Percentiles rank a stretch among this genome's conserved stretches.
phyloP scores from a whole-genome alignment of 2,888 invertebrate species.

The Nomada ferruginata region DNA sequence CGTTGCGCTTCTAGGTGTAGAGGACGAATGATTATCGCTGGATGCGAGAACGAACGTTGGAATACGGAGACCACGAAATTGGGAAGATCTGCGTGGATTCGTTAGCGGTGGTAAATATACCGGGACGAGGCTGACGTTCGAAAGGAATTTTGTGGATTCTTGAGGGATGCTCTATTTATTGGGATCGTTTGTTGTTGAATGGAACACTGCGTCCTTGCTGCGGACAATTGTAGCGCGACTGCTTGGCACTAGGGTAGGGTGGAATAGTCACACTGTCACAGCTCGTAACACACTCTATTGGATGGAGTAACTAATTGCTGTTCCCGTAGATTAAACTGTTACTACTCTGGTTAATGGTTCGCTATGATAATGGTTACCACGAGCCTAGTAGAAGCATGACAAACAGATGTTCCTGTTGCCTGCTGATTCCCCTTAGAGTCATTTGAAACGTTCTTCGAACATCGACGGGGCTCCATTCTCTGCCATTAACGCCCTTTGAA shows the following conservation, averaged over 20 bases:
- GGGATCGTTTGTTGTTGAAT: neutral
- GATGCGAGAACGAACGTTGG: neutral
- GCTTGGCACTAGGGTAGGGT: neutral
- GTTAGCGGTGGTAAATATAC: no score
- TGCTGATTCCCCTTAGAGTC: neutral
- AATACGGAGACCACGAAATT: no score
- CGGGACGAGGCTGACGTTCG: no score
- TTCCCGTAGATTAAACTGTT: conserved; percentile 29
- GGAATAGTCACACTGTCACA: conserved; percentile 29
- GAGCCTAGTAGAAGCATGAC: neutral
- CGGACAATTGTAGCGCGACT: neutral
- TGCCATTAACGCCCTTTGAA: no score
- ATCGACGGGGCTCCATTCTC: no score
- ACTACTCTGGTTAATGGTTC: conserved; percentile 22
- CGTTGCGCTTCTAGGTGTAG: neutral
- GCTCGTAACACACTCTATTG: conserved; percentile 24
- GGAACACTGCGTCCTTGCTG: neutral
- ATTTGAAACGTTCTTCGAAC: no score
- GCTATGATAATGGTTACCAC: conserved; percentile 3
- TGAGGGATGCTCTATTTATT: no score
- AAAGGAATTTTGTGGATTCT: no score
- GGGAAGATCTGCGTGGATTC: no score
- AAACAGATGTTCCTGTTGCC: neutral
- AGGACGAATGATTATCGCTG: neutral
- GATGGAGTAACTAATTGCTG: conserved; percentile 26